A percentile compares a stretch with the other conserved stretches of the same genome.
phyloP scores from a whole-genome alignment of 1,140 invertebrate species.

The Aricia agestis region DNA sequence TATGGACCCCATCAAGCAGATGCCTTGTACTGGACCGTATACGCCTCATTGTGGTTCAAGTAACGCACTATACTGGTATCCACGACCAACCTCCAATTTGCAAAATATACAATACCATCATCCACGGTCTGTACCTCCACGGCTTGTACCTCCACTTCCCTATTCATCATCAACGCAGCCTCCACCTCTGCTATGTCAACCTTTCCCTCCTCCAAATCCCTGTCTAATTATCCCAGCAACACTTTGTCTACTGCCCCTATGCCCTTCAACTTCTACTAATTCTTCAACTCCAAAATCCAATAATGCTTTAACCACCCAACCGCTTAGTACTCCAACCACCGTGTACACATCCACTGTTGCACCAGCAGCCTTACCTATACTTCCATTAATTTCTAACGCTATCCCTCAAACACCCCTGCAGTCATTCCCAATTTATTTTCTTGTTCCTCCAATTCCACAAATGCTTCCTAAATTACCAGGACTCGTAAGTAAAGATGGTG shows the following conservation, averaged over 20 bases:
- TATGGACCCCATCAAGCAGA: conserved; percentile 32
- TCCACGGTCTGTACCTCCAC: neutral
- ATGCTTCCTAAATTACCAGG: conserved; percentile 58
- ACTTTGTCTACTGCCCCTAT: neutral
- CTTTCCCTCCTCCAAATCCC: conserved; percentile 3
- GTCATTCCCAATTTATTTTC: neutral
- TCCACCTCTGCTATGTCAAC: conserved; percentile 8
- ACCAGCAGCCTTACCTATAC: neutral
- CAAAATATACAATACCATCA: neutral
- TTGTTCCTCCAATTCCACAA: neutral
- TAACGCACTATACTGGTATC: conserved; percentile 60
- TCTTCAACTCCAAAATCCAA: neutral
- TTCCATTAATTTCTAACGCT: neutral
- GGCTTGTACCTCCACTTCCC: conserved; percentile 21
- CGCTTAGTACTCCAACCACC: neutral
- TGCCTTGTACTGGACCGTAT: conserved; percentile 1
- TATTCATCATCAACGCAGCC: neutral
- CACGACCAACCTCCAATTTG: conserved; percentile 30
- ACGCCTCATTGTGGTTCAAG: conserved; percentile 39
- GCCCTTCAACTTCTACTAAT: neutral
- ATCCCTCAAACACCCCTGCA: neutral
- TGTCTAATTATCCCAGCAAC: neutral
- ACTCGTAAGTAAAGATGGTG: conserved; percentile 49
- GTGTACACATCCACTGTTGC: neutral
- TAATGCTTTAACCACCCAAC: neutral